Percentiles rank a stretch among this genome's conserved stretches.
Conservation (phyloP, 92 coral and sea anemone genomes). For the Heliopora coerulea region DNA sequence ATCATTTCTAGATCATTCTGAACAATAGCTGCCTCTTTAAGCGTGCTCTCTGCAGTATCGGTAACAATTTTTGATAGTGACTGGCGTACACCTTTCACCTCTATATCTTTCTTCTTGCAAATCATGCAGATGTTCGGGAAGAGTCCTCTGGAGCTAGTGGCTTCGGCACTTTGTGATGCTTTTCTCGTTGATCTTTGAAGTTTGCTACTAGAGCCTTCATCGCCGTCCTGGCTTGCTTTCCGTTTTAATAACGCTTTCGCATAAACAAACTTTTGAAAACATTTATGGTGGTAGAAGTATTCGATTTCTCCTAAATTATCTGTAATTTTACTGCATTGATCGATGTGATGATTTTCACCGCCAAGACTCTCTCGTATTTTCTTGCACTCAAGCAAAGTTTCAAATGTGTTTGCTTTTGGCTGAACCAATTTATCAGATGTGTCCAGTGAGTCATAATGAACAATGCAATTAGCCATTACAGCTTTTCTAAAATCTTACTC, state of each 20-base stretch:
- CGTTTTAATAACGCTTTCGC: conserved; percentile 8
- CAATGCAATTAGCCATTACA: conserved; percentile 1
- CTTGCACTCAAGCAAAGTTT: conserved; percentile 31
- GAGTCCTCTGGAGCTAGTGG: conserved; percentile 27
- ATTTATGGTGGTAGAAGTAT: conserved; percentile 14
- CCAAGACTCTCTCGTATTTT: conserved; percentile 25
- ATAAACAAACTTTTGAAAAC: conserved; percentile 29
- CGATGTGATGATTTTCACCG: conserved; percentile 29
- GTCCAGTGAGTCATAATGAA: conserved; percentile 20
- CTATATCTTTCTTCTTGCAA: conserved; percentile 9
- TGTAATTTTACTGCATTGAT: conserved; percentile 9
- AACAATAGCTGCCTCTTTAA: conserved; percentile 13
- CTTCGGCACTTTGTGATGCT: background rate
- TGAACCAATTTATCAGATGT: conserved; percentile 18
- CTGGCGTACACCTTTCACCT: conserved; percentile 16
- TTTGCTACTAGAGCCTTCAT: background rate
- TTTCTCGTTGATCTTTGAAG: conserved; percentile 10
- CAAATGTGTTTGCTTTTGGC: conserved; percentile 5
- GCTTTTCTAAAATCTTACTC: background rate
- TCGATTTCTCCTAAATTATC: conserved; percentile 2
- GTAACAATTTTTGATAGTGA: conserved; percentile 14
- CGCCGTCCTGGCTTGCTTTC: conserved; percentile 11
- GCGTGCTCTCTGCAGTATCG: conserved; percentile 8
- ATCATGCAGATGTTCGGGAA: conserved; percentile 31
- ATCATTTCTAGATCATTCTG: conserved; percentile 16